Evolutionary conservation across 1,140 invertebrate species (phyloP), one percentile per base, ranked within the genome.

Genomic region (Whitmania pigra): DNA sequence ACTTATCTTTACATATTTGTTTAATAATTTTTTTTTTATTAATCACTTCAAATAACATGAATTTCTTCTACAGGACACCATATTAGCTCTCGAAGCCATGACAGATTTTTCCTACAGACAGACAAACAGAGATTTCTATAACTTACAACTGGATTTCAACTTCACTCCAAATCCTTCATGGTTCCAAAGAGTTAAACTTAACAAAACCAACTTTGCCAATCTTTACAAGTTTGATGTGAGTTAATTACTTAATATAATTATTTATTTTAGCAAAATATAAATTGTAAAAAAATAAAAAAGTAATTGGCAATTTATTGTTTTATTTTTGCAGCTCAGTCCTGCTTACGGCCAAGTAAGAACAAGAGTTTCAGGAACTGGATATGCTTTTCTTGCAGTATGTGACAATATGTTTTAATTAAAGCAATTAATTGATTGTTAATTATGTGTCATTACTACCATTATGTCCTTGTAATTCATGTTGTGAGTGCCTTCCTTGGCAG

Each of bases 91-190:
- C 80, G 91, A 92, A 78, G 91, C 93, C 0, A 80, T 97, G 4
- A 91, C 91, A 76, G 90, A 93, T 76, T 96, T 93, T 80, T 93
- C 93, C 0, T 87, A 89, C 36, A 86, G 89, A 63, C 88, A 91
- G 54, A 86, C 90, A 40, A 86, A 93, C 73, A 85, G 92, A 31
- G 92, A 94, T 78, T 90, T 95, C n/a, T 93, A 90, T 73, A 85
- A 88, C 66, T 84, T 97, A 17, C 87, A 69, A 20, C 20, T 70
- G 25, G 29, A 70, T 11, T 49, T 73, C 43, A 36, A n/a, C 22
- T 29, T 22, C 31, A 53, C 72, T n/a, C 25, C 53, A 20, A 63
- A 68, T 17, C 22, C 66, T 27, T 43, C 72, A 0, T 72, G 60
- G 60, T 40, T 36, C 20, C 60, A 68, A 18, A 49, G 22, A 43